A percentile compares a stretch with the other conserved stretches of the same genome.
phyloP scores from a whole-genome alignment of 2,888 invertebrate species.

The Pyrrhia umbra region DNA sequence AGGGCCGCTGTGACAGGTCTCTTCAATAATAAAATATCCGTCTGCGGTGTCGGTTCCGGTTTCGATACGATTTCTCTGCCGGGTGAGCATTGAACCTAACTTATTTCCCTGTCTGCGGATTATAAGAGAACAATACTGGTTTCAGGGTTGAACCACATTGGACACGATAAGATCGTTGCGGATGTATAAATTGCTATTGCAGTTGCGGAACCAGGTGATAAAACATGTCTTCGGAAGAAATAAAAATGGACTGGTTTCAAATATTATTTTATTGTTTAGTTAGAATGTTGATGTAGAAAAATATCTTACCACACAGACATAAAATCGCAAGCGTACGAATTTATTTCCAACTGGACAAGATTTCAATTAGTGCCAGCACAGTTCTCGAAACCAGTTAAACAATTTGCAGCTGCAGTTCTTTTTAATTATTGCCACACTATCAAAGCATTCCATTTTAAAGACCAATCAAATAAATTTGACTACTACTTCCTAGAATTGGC shows the following conservation, averaged over 20 bases:
- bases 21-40: slow-evolving; percentile 58
- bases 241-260: too few relatives aligned
- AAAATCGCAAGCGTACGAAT: slow-evolving; percentile 2
- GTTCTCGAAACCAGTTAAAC: slow-evolving; percentile 42
- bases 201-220: slow-evolving; percentile 37
- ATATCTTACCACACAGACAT: not conserved
- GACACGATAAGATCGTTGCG: slow-evolving; percentile 40
- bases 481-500: slow-evolving; percentile 46
- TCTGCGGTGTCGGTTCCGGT: slow-evolving; percentile 55
- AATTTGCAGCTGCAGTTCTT: slow-evolving; percentile 45
- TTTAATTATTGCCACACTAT: slow-evolving; percentile 49
- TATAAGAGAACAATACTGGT: slow-evolving; percentile 48
- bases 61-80: slow-evolving; percentile 52
- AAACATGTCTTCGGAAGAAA: slow-evolving; percentile 12
- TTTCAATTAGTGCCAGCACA: slow-evolving; percentile 46
- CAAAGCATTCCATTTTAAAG: slow-evolving; percentile 34
- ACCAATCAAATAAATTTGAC: slow-evolving; percentile 31
- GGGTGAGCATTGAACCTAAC: slow-evolving; percentile 38
- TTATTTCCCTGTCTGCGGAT: slow-evolving; percentile 50
- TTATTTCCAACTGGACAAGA: slow-evolving; percentile 8
- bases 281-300: slow-evolving; percentile 5
- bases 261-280: not conserved
- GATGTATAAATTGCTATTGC: slow-evolving; percentile 31
- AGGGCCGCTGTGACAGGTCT: slow-evolving; percentile 23
- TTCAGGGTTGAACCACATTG: slow-evolving; percentile 51